Base-by-base conservation (phyloP, 2,113 vertebrate species). In the Junco hyemalis region DNA sequence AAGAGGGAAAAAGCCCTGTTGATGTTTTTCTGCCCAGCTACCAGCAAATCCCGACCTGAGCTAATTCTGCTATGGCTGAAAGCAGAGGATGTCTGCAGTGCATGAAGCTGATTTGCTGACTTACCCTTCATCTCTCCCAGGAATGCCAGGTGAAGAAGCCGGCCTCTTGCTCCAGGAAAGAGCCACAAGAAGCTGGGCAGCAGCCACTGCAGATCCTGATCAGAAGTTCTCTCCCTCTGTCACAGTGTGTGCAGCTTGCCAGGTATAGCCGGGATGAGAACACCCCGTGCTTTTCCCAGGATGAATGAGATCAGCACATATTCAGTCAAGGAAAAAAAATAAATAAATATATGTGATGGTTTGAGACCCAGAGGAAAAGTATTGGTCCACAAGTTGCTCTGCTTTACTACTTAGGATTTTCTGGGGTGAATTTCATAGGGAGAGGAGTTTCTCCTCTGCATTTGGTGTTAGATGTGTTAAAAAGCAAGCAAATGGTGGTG, bases 251-350 rank as follows among this genome's bases (percentile, higher is more conserved):
- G 95, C 88, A 95, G 95, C 95, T 95, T 93, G 96, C 89, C 93
- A 96, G 96, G 96, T 96, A 95, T 36, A 93, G 91, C 87, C 18
- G 57, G 70, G 93, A 83, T 82, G 84, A 94, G 88, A 94, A 96
- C 94, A 83, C 78, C 65, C 89, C 14, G 89, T 94, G 91, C 93
- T 92, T 90, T 87, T 88, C 93, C 91, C 84, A 74, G 56, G 91
- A 93, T 97, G 93, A 93, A 91, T 95, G 97, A 97, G 96, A 96
- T 97, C 97, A 97, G 95, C 96, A 85, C 92, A 95, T 93, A 96
- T 73, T 82, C 90, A 83, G 66, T 88, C 71, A 77, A 86, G 33
- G 40, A 3, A 14, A 70, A 64, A 78, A 78, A 72, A 65, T 12
- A 42, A 40, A 47, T 13, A 65, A 31, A 79, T 63, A 42, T 48